phyloP scores from a whole-genome alignment of 1,140 invertebrate species.

The Brachystomella parvula region DNA sequence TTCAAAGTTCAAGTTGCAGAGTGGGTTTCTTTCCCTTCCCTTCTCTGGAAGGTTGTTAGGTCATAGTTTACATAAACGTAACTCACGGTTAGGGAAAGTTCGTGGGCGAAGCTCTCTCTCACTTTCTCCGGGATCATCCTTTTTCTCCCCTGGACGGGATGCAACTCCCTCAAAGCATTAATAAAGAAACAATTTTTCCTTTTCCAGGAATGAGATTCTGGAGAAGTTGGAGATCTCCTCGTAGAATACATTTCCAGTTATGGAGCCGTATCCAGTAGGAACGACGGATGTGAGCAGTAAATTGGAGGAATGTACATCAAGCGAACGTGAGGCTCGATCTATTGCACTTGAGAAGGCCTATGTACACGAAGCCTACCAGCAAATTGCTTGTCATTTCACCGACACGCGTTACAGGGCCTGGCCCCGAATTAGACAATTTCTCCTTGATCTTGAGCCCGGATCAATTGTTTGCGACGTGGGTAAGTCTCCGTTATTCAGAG shows the following conservation, averaged over 20 bases:
- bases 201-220: conserved; percentile 12
- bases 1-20: no score
- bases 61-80: no score
- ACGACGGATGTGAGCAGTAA: conserved; percentile 27
- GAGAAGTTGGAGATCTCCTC: neutral
- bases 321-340: conserved; percentile 59
- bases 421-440: conserved; percentile 76
- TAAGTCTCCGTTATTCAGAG: no score
- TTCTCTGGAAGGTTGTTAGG: no score
- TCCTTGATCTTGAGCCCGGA: conserved; percentile 76
- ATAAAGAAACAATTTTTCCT: no score
- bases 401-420: conserved; percentile 57
- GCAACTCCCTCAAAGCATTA: no score
- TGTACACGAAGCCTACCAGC: conserved; percentile 89
- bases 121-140: no score
- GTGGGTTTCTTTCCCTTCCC: no score
- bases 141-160: no score
- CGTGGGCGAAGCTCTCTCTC: no score
- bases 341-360: conserved; percentile 85
- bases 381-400: conserved; percentile 51
- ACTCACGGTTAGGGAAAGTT: no score
- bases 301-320: conserved; percentile 30
- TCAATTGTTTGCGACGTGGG: conserved; percentile 88
- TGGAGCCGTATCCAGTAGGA: no score
- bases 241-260: conserved; percentile 18